Evolutionary conservation across 2,113 vertebrate genomes (phyloP), one percentile per base, ranked within the genome.

Genomic region (Capricornis sumatraensis): DNA sequence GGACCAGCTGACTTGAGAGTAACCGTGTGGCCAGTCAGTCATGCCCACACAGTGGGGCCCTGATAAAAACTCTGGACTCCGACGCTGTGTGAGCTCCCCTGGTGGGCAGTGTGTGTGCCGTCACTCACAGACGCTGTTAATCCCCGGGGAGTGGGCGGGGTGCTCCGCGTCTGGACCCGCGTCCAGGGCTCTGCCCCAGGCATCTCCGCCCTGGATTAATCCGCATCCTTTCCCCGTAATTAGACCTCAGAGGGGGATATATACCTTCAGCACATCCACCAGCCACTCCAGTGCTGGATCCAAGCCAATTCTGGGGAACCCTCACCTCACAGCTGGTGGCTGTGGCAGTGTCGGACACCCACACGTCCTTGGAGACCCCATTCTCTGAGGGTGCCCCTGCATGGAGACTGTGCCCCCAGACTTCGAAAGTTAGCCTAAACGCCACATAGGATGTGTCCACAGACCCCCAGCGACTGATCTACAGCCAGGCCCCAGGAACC

Each of bases 301-400:
- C 7, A 17, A 81, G 27, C 43, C 5, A 7, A 15, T 19, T 9
- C 30, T 23, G 62, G 78, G 62, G 8, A 15, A 36, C 25, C 57
- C 28, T 28, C 52, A 16, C 15, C 40, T 53, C 2, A 27, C 67
- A 33, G 19, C 2, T 21, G 45, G 21, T 36, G 28, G 36, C 78
- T 40, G 36, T 1, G 2, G 23, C 64, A 36, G 99, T 99, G 98
- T 99, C 99, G 0, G 99, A 99, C 36, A 99, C 99, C 99, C 99
- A 99, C 3, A 99, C 99, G 0, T 99, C 99, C 97, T 99, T 99
- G 0, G 99, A 99, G 62, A 99, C 99, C 0, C 99, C 99, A 0
- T 99, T 99, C 98, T 19, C 64, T 71, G 14, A 85, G 30, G 40
- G 43, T 40, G 3, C 47, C 1, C 57, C 33, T 7, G n/a, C 64